Evolutionary conservation across 2,113 vertebrate genomes (phyloP).

Genomic region (Microtus richardsoni): DNA sequence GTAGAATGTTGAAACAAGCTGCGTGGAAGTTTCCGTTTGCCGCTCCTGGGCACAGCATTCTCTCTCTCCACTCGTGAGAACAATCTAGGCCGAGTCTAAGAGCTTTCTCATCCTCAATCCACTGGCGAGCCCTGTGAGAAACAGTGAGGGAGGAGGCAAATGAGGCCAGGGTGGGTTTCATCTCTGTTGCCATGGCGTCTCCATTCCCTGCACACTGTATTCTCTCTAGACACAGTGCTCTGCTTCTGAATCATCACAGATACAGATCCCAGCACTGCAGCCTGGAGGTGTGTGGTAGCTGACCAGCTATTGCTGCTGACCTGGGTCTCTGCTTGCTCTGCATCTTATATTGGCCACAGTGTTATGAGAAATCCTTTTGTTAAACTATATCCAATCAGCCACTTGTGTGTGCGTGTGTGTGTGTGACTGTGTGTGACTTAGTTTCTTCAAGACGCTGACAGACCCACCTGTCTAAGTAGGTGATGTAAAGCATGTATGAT

Average conservation of each 20-base stretch:
- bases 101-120: background rate
- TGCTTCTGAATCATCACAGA: background rate
- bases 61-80: slow-evolving; percentile 3
- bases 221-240: background rate
- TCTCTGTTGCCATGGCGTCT: background rate
- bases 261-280: background rate
- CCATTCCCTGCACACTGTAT: background rate
- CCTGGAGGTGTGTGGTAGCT: background rate
- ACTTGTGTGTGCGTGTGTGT: background rate
- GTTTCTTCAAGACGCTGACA: background rate
- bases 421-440: background rate
- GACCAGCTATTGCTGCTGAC: background rate
- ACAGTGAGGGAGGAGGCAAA: background rate
- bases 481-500: background rate
- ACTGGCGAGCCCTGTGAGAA: background rate
- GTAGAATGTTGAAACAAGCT: background rate
- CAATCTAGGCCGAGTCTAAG: background rate
- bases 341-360: background rate
- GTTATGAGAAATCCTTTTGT: background rate
- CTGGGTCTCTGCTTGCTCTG: background rate
- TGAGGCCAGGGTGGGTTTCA: background rate
- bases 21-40: background rate
- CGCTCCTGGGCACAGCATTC: background rate
- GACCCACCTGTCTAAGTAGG: background rate
- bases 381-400: background rate